Percentiles rank a stretch among this genome's conserved stretches.
These are phyloP conservation scores for Microctenopoma lineatum DNA, from an alignment of 2,797 vertebrate species.

Conservation along the genomic window DNA sequence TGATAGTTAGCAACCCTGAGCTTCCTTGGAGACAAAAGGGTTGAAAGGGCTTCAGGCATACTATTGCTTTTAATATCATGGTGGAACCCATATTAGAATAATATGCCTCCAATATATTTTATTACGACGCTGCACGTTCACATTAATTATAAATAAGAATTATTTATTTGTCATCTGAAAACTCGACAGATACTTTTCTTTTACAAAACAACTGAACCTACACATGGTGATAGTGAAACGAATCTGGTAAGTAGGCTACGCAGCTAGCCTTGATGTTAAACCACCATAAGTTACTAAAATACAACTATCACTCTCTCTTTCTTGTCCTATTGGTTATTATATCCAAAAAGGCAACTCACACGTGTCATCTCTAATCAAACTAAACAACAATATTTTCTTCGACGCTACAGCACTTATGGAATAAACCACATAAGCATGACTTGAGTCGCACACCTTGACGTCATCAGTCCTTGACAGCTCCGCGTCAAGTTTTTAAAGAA, in stretches of 20 bases:
- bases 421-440: background rate
- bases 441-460: constrained; percentile 46
- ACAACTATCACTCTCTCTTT: background rate
- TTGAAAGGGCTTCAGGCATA: constrained; percentile 43
- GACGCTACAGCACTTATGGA: background rate
- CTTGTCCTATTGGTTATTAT: background rate
- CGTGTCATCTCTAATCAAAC: background rate
- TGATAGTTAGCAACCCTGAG: constrained; percentile 26
- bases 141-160: background rate
- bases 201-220: background rate
- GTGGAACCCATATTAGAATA: constrained; percentile 60
- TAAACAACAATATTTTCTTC: background rate
- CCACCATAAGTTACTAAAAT: background rate
- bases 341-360: background rate
- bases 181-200: background rate
- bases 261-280: constrained; percentile 1
- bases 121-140: background rate
- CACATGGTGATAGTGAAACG: background rate
- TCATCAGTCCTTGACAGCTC: constrained; percentile 56
- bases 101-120: background rate
- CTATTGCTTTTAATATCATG: constrained; percentile 53
- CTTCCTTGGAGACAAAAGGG: constrained; percentile 34
- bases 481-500: background rate
- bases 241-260: background rate
- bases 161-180: background rate